Evolutionary conservation across 2,888 invertebrate genomes (phyloP), one percentile per base, ranked within the genome.

Genomic region (Conistra vaccinii): DNA sequence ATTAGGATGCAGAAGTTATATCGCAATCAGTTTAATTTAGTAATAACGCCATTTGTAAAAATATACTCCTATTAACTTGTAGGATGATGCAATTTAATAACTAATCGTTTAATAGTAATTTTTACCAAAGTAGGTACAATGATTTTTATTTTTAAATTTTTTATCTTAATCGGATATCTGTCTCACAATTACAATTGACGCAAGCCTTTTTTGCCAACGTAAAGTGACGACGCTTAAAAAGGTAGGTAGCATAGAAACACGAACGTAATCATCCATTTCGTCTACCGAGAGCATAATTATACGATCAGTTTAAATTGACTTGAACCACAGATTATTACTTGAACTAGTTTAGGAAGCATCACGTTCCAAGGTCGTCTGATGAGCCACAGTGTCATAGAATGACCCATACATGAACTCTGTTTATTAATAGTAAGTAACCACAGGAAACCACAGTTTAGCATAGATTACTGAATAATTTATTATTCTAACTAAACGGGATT

Each of bases 11-110:
- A 92, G 94, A 95, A 96, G 96, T 95, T 96, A 96, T 87, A 95
- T 95, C 95, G 95, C 96, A 95, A 93, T 92, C 95, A 94, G 92
- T 90, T 87, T 94, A 95, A 95, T 94, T 92, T 93, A 94, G 94
- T 95, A 94, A 92, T 96, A 95, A 95, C 95, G 96, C 95, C 96
- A 96, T 96, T 95, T 96, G 96, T 96, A 96, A 94, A 96, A 94
- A 94, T n/a, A n/a, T n/a, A n/a, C n/a, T n/a, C n/a, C n/a, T n/a
- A n/a, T n/a, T n/a, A n/a, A n/a, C n/a, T n/a, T n/a, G n/a, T n/a
- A n/a, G n/a, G n/a, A n/a, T n/a, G n/a, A 35, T 39, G 12, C 17
- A 20, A 39, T 48, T 48, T 48, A 48, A 48, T 48, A 20, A 7
- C 20, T 20, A 29, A 58, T 58, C 9, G 57, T 29, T 29, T 29